Evolutionary conservation across 64 coral and sea anemone genomes (phyloP).

Genomic region (Montipora cactus): DNA sequence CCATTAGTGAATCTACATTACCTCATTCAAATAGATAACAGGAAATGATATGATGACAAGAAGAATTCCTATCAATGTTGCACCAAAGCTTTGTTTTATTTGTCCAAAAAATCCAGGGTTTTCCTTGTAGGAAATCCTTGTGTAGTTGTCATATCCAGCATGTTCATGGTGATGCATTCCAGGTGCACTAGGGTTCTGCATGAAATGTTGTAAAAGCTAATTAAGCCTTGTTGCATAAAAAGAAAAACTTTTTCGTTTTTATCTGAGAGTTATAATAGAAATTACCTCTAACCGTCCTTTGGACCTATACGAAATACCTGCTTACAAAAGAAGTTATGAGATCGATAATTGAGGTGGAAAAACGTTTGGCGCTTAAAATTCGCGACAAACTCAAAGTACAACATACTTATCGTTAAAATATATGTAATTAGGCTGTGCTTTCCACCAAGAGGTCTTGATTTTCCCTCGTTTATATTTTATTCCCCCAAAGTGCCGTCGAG

Average conservation of each 20-base stretch:
- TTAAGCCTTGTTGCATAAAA: background rate
- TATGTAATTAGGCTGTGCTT: too few relatives aligned
- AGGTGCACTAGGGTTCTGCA: constrained; percentile 78
- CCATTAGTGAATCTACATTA: background rate
- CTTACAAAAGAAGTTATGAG: too few relatives aligned
- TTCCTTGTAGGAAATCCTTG: constrained; percentile 81
- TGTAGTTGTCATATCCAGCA: constrained; percentile 66
- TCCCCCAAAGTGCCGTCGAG: too few relatives aligned
- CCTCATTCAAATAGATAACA: constrained; percentile 99
- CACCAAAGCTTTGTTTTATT: constrained; percentile 85
- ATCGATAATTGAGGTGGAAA: too few relatives aligned
- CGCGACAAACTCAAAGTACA: too few relatives aligned
- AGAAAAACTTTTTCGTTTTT: too few relatives aligned
- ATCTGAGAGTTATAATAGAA: background rate
- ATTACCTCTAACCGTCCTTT: too few relatives aligned
- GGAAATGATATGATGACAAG: constrained; percentile 91
- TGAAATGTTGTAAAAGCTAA: background rate
- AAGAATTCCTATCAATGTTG: constrained; percentile 84
- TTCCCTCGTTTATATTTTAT: too few relatives aligned
- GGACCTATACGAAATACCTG: too few relatives aligned
- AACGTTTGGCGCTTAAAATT: too few relatives aligned
- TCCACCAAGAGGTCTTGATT: too few relatives aligned
- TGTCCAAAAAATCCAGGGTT: constrained; percentile 86
- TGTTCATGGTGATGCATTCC: constrained; percentile 72
- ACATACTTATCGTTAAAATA: too few relatives aligned